Percentiles rank a stretch among this genome's conserved stretches.
Evolutionary conservation across 2,797 vertebrate species (phyloP).

Genomic region (Sebastes minor): DNA sequence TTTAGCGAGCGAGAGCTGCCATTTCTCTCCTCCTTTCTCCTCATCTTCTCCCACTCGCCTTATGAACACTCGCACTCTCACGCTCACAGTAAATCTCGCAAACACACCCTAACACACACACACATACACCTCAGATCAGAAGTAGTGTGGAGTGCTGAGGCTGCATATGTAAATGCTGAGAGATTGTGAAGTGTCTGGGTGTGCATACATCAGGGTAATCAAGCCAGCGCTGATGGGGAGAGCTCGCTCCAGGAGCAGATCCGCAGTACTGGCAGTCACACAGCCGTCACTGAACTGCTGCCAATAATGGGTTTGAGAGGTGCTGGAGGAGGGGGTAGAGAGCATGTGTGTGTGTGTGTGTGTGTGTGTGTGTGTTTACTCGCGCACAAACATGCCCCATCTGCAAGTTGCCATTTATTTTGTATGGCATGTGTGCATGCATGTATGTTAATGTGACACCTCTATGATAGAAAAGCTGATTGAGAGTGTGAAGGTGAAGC

Average conservation of each 20-base stretch:
- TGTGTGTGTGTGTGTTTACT: constrained; percentile 55
- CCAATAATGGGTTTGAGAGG: constrained; percentile 83
- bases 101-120: constrained; percentile 40
- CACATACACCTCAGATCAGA: constrained; percentile 74
- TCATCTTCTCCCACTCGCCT: constrained; percentile 66
- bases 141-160: constrained; percentile 82
- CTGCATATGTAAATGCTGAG: constrained; percentile 84
- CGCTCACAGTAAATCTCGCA: constrained; percentile 51
- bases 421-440: constrained; percentile 74
- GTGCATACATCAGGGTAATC: constrained; percentile 85
- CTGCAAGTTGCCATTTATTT: constrained; percentile 79
- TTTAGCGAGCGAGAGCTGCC: constrained; percentile 82
- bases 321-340: constrained; percentile 75
- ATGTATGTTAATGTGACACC: constrained; percentile 79
- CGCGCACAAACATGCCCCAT: constrained; percentile 74
- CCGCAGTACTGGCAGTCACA: constrained; percentile 83
- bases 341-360: constrained; percentile 36
- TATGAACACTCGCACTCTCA: constrained; percentile 39
- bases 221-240: constrained; percentile 81
- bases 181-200: constrained; percentile 84
- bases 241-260: constrained; percentile 80
- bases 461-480: constrained; percentile 79
- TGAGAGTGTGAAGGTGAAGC: constrained; percentile 79
- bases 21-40: constrained; percentile 70
- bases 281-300: constrained; percentile 82